A percentile compares a stretch with the other conserved stretches of the same genome.
phyloP scores from a whole-genome alignment of 2,113 vertebrate genomes.

The Callithrix jacchus region DNA sequence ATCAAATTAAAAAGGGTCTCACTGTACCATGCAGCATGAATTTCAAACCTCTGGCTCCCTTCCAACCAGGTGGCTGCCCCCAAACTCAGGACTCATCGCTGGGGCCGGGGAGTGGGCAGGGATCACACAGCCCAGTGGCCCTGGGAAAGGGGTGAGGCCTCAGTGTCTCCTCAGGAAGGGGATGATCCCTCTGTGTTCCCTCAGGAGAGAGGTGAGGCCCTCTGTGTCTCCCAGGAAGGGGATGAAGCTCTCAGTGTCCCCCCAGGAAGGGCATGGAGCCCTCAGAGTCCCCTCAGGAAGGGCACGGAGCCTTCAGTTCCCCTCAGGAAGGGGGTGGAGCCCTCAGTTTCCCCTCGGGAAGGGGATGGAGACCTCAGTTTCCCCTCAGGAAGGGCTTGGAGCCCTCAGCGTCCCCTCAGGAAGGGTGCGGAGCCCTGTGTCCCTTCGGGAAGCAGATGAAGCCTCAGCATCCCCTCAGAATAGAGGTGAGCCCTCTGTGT shows the following conservation, averaged over 20 bases:
- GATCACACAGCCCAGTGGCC: neutral
- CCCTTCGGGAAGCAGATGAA: no score
- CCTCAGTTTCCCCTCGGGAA: neutral
- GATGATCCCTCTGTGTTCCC: neutral
- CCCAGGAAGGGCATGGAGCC: accelerated
- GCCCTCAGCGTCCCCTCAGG: neutral
- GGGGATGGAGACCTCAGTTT: neutral
- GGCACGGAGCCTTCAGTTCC: neutral
- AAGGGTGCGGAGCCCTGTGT: neutral
- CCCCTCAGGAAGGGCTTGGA: neutral
- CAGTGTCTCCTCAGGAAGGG: neutral
- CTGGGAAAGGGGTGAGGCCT: neutral
- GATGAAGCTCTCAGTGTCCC: neutral
- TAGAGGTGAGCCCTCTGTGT: neutral
- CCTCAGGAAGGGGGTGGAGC: neutral
- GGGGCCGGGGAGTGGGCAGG: neutral
- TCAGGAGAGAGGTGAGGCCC: neutral
- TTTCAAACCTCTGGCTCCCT: neutral
- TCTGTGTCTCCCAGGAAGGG: neutral
- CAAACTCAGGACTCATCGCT: neutral
- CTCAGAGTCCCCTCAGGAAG: neutral
- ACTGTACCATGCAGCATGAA: accelerated
- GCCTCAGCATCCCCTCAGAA: neutral
- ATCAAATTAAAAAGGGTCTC: neutral
- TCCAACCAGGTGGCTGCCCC: neutral